Evolutionary conservation across 2,113 vertebrate genomes (phyloP).

Genomic region (Pluvialis apricaria): DNA sequence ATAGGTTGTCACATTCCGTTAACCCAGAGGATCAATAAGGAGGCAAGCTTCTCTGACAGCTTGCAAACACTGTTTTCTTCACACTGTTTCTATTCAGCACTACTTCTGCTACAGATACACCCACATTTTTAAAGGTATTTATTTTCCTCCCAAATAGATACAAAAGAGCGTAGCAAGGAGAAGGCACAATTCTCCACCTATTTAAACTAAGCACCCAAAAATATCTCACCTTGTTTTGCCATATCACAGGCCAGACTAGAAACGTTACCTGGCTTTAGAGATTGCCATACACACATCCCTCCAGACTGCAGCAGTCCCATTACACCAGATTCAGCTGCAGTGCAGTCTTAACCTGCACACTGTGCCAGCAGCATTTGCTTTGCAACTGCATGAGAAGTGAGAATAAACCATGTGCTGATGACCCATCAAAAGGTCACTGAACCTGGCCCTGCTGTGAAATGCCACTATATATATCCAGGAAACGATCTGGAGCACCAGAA

Average conservation of each 20-base stretch:
- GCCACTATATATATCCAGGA: not conserved
- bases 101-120: not conserved
- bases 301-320: not conserved
- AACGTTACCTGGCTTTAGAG: not conserved
- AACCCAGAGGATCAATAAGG: conserved; percentile 15
- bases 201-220: not conserved
- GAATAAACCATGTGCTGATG: not conserved
- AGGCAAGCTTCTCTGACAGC: not conserved
- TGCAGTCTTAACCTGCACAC: conserved; percentile 30
- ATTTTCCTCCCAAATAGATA: not conserved
- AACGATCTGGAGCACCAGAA: not conserved
- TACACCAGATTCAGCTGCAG: conserved; percentile 1
- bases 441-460: not conserved
- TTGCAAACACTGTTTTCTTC: conserved; percentile 43
- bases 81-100: conserved; percentile 36
- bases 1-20: conserved; percentile 37
- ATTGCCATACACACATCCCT: not conserved
- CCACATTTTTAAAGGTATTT: not conserved
- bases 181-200: not conserved
- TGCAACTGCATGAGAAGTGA: not conserved
- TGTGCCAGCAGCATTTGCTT: not conserved
- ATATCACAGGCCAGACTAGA: not conserved
- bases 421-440: not conserved
- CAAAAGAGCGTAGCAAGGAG: not conserved
- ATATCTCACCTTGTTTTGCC: not conserved